Percentiles rank a stretch among this genome's conserved stretches.
Conservation (phyloP, 2,113 vertebrate species). For the Lophochroa leadbeateri region DNA sequence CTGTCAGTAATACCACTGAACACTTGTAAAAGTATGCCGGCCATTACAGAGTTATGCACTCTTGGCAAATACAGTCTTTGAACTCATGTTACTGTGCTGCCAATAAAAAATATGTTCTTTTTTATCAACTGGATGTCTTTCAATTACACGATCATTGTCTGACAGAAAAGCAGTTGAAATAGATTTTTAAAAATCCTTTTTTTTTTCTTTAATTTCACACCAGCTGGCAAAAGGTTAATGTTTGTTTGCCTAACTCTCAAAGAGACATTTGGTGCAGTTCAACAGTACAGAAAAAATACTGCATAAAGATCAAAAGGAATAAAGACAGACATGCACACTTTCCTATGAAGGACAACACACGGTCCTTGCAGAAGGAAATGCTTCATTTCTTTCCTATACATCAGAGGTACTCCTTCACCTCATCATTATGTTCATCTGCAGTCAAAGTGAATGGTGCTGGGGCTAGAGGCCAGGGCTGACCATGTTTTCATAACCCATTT, state of each 20-base stretch:
- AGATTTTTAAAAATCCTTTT: background rate
- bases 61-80: constrained; percentile 72
- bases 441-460: constrained; percentile 5
- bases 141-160: constrained; percentile 69
- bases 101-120: constrained; percentile 71
- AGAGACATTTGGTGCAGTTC: constrained; percentile 39
- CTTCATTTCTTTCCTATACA: constrained; percentile 41
- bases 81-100: constrained; percentile 67
- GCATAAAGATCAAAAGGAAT: constrained; percentile 40
- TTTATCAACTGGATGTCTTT: constrained; percentile 75
- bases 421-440: constrained; percentile 17
- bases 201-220: constrained; percentile 36
- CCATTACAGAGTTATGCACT: constrained; percentile 72
- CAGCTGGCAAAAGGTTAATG: constrained; percentile 46
- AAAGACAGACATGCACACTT: background rate
- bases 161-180: constrained; percentile 53
- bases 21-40: constrained; percentile 71
- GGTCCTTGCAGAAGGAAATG: constrained; percentile 41
- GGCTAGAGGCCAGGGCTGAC: background rate
- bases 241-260: constrained; percentile 53
- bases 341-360: constrained; percentile 46
- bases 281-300: constrained; percentile 43
- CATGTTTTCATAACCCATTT: constrained; percentile 11
- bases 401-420: constrained; percentile 31
- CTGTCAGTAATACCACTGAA: constrained; percentile 74